Base-by-base conservation (phyloP, 1,140 invertebrate genomes). In the Lanistes nyassanus region DNA sequence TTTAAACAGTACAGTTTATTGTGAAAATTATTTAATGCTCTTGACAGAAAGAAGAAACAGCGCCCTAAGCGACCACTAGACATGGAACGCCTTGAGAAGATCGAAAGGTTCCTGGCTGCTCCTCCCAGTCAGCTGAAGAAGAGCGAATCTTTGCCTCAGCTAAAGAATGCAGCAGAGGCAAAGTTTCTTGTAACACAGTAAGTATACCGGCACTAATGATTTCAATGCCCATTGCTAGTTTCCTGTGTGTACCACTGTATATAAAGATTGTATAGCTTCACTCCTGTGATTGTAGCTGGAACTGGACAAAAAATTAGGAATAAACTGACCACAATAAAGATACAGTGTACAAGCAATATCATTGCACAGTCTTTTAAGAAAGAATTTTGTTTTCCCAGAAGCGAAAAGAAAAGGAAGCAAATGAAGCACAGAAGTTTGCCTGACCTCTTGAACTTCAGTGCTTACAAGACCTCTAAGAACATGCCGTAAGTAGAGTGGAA, bases 61-160 rank as follows among this genome's bases (percentile, higher is more conserved):
- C 81, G 77, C 37, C 79, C 70, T n/a, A 76, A 75, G 29, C 78
- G 67, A 58, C 79, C 76, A 19, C 70, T 86, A 29, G 83, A 82
- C 62, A 83, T 85, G 81, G 77, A 78, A 3, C 78, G 84, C 64
- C 76, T 88, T n/a, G 84, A 87, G 56, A 83, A 83, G n/a, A 82
- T 86, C 42, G 83, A 88, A 73, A 82, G 75, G 62, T 88, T 87
- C 42, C 70, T 88, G 13, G 68, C 73, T 13, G 71, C 78, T 26
- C 56, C 71, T 34, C 78, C 83, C 13, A 79, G 76, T 13, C 78
- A 76, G 66, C 68, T 88, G 1, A 58, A 55, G 31, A 73, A 85
- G 36, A 74, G 67, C 37, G 71, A 76, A 29, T 88, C 87, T 6
- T 74, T 86, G 77, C 78, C 77, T 7, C 79, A 81, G 39, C 74